Percentiles rank a stretch among this genome's conserved stretches.
Evolutionary conservation across 2,888 invertebrate genomes (phyloP).

Genomic region (Lucinisca nassula): DNA sequence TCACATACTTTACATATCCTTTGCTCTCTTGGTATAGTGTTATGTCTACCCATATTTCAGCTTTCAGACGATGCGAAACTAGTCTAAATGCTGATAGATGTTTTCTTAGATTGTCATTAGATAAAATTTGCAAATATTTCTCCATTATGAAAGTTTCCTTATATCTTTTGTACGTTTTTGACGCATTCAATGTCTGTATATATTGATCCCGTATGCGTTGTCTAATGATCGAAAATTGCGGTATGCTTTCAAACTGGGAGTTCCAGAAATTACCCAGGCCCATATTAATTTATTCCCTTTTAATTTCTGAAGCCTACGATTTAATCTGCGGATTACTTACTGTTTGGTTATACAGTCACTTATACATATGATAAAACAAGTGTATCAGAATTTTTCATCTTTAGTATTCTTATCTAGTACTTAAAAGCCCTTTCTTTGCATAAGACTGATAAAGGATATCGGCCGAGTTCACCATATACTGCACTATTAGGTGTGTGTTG

Average conservation of each 20-base stretch:
- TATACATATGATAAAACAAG: neutral
- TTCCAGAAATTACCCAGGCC: neutral
- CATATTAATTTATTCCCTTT: neutral
- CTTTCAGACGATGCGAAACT: neutral
- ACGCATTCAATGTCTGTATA: neutral
- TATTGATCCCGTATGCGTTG: neutral
- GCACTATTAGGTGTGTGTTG: neutral
- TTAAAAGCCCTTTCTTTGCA: neutral
- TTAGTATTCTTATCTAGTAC: neutral
- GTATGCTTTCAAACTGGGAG: neutral
- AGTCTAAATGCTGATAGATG: neutral
- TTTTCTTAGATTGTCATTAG: neutral
- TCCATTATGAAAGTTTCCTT: neutral
- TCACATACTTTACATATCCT: neutral
- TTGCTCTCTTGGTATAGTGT: neutral
- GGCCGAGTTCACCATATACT: neutral
- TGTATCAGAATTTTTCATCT: neutral
- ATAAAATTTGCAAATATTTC: neutral
- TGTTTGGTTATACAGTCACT: neutral
- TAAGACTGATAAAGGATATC: slow-evolving; percentile 1
- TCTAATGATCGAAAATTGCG: neutral
- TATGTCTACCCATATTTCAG: neutral
- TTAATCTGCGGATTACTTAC: neutral
- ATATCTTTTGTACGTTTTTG: neutral
- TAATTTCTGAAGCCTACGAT: neutral